These are phyloP conservation scores for Macrosiphum euphorbiae DNA, from an alignment of 2,888 invertebrate genomes.

Conservation along the genomic window DNA sequence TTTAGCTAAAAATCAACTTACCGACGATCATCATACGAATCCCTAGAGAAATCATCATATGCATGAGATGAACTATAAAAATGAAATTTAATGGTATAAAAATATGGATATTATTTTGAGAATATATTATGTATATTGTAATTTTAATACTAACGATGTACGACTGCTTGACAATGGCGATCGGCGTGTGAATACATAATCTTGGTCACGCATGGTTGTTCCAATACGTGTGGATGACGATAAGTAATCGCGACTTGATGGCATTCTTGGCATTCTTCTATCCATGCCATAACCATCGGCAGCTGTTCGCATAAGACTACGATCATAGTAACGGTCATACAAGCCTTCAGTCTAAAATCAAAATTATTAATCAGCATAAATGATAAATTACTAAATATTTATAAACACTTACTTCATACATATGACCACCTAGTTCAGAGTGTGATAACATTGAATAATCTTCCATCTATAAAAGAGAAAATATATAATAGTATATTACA, in stretches of 20 bases:
- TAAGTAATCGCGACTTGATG: slow-evolving; percentile 58
- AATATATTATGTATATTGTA: not conserved
- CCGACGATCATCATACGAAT: slow-evolving; percentile 62
- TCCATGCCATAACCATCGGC: slow-evolving; percentile 62
- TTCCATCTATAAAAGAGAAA: slow-evolving; percentile 42
- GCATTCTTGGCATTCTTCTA: slow-evolving; percentile 61
- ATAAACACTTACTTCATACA: slow-evolving; percentile 47
- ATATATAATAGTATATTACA: not conserved
- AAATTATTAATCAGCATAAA: not conserved
- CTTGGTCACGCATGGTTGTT: slow-evolving; percentile 59
- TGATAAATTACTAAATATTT: not conserved
- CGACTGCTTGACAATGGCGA: slow-evolving; percentile 59
- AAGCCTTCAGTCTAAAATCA: slow-evolving; percentile 53
- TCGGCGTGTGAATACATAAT: slow-evolving; percentile 62
- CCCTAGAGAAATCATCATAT: slow-evolving; percentile 62
- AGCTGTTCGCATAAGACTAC: slow-evolving; percentile 55
- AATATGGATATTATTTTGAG: not conserved
- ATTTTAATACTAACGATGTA: slow-evolving; percentile 51
- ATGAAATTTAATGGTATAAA: not conserved
- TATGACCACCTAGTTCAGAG: slow-evolving; percentile 58
- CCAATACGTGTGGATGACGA: slow-evolving; percentile 59
- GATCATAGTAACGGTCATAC: slow-evolving; percentile 62
- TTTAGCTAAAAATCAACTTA: slow-evolving; percentile 7
- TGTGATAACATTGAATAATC: slow-evolving; percentile 61
- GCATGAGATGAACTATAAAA: slow-evolving; percentile 58